A percentile compares a stretch with the other conserved stretches of the same genome.
These are phyloP conservation scores for Austrofundulus limnaeus DNA, from an alignment of 2,113 vertebrate species.

Conservation along the genomic window DNA sequence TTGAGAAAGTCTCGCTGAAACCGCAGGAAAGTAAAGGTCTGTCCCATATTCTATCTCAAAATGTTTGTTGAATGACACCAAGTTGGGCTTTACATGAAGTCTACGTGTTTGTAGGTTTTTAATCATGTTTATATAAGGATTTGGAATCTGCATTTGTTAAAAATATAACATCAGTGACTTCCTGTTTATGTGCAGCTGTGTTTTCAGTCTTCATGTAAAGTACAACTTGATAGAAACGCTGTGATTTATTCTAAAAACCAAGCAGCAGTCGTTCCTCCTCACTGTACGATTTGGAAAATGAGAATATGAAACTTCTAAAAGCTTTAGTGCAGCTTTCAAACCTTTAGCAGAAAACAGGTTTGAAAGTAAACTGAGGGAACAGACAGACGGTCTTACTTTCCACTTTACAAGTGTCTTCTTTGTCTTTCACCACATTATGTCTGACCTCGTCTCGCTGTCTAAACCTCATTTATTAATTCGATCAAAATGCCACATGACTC, in stretches of 20 bases:
- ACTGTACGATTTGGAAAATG: conserved; percentile 1
- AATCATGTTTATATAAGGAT: background rate
- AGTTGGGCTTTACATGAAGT: conserved; percentile 60
- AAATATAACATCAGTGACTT: too few species aligned
- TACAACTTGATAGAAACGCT: conserved; percentile 34
- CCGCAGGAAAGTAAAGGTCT: conserved; percentile 51
- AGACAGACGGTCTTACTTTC: conserved; percentile 25
- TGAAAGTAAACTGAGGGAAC: conserved; percentile 7
- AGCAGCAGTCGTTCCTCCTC: too few species aligned
- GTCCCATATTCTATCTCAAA: conserved; percentile 43
- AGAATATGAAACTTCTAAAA: conserved; percentile 12
- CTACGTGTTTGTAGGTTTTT: background rate
- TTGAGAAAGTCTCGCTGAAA: conserved; percentile 51
- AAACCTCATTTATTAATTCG: conserved; percentile 23
- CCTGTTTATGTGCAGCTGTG: background rate
- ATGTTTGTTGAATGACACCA: background rate
- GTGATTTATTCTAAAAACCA: too few species aligned
- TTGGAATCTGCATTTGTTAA: conserved; percentile 3
- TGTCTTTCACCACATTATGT: conserved; percentile 44
- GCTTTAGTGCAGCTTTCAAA: conserved; percentile 19
- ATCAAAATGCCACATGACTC: conserved; percentile 27
- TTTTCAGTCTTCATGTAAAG: conserved; percentile 48
- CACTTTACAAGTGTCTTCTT: conserved; percentile 28
- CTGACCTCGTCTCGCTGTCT: conserved; percentile 36
- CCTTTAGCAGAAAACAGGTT: background rate